Conservation (phyloP, 2,113 vertebrate species). For the Campylorhamphus procurvoides region DNA sequence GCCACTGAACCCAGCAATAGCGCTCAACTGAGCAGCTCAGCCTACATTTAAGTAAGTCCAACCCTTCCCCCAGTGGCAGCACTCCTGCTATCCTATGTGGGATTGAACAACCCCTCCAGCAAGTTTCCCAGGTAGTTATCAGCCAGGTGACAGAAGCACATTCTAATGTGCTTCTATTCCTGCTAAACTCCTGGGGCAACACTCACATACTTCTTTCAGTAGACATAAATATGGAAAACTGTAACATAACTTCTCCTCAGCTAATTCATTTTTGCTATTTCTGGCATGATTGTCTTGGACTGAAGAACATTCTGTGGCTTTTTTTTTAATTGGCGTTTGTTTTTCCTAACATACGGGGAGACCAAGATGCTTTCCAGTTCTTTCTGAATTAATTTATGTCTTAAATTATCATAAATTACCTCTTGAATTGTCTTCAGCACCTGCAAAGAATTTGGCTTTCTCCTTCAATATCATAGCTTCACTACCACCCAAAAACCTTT, state of each 20-base stretch:
- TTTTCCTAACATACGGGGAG: conserved; percentile 40
- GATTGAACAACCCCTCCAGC: neutral
- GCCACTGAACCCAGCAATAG: neutral
- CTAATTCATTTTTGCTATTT: conserved; percentile 44
- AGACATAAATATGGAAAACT: neutral
- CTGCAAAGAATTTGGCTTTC: conserved; percentile 49
- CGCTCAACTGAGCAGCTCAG: neutral
- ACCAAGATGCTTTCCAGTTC: conserved; percentile 19
- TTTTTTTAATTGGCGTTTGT: conserved; percentile 41
- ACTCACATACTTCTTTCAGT: neutral
- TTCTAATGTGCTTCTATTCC: neutral
- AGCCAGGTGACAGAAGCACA: neutral
- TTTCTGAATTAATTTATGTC: conserved; percentile 22
- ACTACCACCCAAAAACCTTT: neutral
- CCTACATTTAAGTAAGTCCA: neutral
- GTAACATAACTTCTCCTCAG: neutral
- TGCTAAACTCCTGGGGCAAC: neutral
- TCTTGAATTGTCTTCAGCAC: conserved; percentile 45
- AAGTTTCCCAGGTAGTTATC: neutral
- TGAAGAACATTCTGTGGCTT: conserved; percentile 32
- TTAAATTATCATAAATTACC: conserved; percentile 19
- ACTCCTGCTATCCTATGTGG: neutral
- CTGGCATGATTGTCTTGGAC: conserved; percentile 17
- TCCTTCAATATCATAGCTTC: neutral
- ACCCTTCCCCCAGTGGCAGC: neutral